Evolutionary conservation across 1,140 invertebrate species (phyloP).

Genomic region (Megalopta genalis): DNA sequence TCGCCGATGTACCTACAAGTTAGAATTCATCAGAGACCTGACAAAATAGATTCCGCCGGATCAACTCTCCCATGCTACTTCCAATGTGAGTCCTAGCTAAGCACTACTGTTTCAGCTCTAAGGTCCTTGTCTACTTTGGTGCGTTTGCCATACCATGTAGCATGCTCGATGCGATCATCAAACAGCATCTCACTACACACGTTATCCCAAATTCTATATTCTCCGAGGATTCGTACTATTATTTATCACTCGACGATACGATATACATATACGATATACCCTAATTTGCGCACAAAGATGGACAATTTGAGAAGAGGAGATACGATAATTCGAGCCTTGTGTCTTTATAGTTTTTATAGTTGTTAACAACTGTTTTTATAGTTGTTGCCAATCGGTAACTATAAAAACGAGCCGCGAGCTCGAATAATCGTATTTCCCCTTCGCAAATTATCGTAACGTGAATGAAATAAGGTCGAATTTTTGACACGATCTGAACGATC

Average conservation of each 20-base stretch:
- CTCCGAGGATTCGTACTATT: neutral
- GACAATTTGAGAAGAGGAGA: no score
- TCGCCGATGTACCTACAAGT: conserved; percentile 74
- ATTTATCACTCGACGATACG: neutral
- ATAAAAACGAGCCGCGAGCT: no score
- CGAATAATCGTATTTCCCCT: no score
- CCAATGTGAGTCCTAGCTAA: conserved; percentile 57
- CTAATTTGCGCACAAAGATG: no score
- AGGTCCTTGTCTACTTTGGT: conserved; percentile 51
- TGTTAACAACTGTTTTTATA: no score
- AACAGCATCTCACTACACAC: conserved; percentile 24
- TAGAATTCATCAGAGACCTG: conserved; percentile 26
- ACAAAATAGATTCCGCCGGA: neutral
- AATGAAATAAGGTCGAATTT: no score
- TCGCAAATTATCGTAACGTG: no score
- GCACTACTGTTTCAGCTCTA: conserved; percentile 58
- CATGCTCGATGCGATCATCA: conserved; percentile 48
- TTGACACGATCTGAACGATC: no score
- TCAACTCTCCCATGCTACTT: conserved; percentile 54
- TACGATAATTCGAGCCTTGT: no score
- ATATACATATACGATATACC: no score
- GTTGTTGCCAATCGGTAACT: no score
- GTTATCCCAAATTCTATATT: conserved; percentile 11
- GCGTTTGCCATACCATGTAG: conserved; percentile 47
- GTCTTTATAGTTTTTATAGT: no score